Evolutionary conservation across 2,888 invertebrate genomes (phyloP), one percentile per base, ranked within the genome.

Genomic region (Phyto melanocephala): DNA sequence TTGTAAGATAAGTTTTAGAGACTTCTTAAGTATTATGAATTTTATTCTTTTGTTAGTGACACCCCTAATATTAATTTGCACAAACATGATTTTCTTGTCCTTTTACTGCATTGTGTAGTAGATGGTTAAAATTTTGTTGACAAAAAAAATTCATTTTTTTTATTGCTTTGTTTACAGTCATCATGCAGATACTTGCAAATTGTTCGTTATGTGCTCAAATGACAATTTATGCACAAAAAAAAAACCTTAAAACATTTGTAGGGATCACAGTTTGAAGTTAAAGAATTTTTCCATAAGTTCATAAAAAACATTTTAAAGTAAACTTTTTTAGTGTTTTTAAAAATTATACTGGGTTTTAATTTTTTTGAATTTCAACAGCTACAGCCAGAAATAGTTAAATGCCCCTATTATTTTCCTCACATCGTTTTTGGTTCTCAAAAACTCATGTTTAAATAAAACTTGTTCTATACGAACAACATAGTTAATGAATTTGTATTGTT

Each of bases 161-260:
- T 63, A 13, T 62, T 77, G 42, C 24, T 77, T 71, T 71, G 50
- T 72, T 79, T 65, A 71, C 42, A 65, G 65, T 42, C 78, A 63
- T 78, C 47, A 56, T 78, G 78, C 52, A 71, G 45, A 71, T 78
- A 78, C 56, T 79, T 72, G 78, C 71, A 79, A 79, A 79, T 79
- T 72, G 58, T 71, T 65, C 58, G 58, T 72, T 72, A 65, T 79
- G 33, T 79, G 71, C 58, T 71, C 56, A 78, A 78, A 79, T 40
- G 22, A 50, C 50, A 58, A 72, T 71, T 63, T 78, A 72, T 79
- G 65, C 78, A 65, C 65, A 47, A 72, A 33, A 60, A 52, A 5
- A 28, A 28, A 28, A n/a, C n/a, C n/a, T n/a, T n/a, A 10, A 52
- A 17, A 13, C 11, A 50, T 17, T 60, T 24, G 11, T 15, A 33